These are phyloP conservation scores for Haemorhous mexicanus DNA, from an alignment of 2,113 vertebrate species.

Conservation along the genomic window DNA sequence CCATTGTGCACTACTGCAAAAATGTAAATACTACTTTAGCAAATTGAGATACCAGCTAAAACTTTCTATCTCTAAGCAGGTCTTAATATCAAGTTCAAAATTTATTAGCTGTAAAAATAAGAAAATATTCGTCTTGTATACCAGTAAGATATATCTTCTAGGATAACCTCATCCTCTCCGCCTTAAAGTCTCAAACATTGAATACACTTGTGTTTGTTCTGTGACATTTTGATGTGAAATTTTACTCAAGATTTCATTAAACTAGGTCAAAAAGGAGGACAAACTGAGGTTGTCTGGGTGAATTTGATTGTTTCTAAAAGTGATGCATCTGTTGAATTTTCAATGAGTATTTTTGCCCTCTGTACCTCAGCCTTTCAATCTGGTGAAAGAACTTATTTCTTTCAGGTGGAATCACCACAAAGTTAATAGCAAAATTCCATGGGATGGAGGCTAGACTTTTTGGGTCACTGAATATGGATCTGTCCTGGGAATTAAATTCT, in stretches of 20 bases:
- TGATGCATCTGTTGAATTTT: background rate
- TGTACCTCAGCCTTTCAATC: background rate
- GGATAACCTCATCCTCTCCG: background rate
- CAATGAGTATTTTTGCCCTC: background rate
- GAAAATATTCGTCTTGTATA: background rate
- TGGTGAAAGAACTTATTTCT: background rate
- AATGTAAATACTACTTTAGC: background rate
- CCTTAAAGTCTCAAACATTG: background rate
- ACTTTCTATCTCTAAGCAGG: background rate
- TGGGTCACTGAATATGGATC: background rate
- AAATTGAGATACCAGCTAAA: background rate
- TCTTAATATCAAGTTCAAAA: background rate
- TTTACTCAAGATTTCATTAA: background rate
- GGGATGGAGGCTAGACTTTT: background rate
- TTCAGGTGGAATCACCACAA: background rate
- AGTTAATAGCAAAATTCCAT: background rate
- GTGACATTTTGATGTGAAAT: background rate
- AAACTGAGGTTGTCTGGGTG: background rate
- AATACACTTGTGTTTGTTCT: background rate
- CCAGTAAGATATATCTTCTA: background rate
- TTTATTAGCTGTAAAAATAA: background rate
- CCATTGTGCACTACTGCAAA: background rate
- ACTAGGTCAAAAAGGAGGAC: background rate
- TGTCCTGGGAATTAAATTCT: background rate
- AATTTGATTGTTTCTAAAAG: conserved; percentile 10